Evolutionary conservation across 2,113 vertebrate genomes (phyloP).

Genomic region (Dasyprocta punctata): DNA sequence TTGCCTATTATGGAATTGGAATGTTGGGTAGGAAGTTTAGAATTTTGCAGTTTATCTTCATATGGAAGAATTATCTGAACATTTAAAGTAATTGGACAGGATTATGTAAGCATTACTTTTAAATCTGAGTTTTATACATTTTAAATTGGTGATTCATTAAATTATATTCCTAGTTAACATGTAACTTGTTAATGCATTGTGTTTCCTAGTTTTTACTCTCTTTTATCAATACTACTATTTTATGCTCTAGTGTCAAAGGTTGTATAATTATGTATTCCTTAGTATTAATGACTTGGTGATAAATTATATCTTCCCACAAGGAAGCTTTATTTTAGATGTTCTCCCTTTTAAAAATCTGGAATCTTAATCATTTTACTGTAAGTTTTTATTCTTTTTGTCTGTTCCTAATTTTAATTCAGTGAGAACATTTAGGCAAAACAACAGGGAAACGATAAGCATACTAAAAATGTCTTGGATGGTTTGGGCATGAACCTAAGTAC

Average conservation of each 20-base stretch:
- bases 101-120: conserved; percentile 42
- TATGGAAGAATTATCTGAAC: conserved; percentile 44
- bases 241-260: conserved; percentile 1
- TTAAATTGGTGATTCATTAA: conserved; percentile 62
- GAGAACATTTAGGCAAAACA: conserved; percentile 27
- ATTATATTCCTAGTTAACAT: conserved; percentile 45
- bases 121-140: conserved; percentile 3
- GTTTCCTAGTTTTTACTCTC: conserved; percentile 28
- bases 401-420: conserved; percentile 45
- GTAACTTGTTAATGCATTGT: conserved; percentile 38
- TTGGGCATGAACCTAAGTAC: not conserved
- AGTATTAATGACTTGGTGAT: conserved; percentile 57
- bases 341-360: conserved; percentile 6
- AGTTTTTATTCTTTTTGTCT: conserved; percentile 23
- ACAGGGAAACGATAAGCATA: not conserved
- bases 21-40: conserved; percentile 23
- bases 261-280: conserved; percentile 28
- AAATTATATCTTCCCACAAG: conserved; percentile 47
- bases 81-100: conserved; percentile 15
- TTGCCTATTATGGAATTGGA: conserved; percentile 20
- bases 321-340: conserved; percentile 34
- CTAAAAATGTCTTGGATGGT: conserved; percentile 26
- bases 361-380: conserved; percentile 28
- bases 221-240: not conserved
- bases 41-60: conserved; percentile 49